A percentile compares a stretch with the other conserved stretches of the same genome.
These are phyloP conservation scores for Leptinotarsa defecta DNA, from an alignment of 1,140 invertebrate genomes.

Conservation along the genomic window DNA sequence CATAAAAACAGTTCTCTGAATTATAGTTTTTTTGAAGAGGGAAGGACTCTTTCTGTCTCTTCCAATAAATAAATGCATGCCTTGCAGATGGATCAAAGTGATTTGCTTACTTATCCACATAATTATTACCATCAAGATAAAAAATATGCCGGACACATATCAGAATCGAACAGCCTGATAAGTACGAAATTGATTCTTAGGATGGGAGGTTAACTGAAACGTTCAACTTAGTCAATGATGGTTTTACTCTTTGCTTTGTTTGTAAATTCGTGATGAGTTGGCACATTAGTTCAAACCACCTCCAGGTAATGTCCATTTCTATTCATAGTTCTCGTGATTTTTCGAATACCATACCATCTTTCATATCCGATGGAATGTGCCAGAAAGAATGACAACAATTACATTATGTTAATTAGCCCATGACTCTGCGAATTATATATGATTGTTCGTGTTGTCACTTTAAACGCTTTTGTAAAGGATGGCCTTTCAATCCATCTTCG, in stretches of 20 bases:
- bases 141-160: too few relatives aligned
- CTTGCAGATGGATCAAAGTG: too few relatives aligned
- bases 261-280: neutral
- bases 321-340: constrained; percentile 3
- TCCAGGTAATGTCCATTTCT: neutral
- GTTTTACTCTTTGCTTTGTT: neutral
- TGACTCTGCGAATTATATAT: constrained; percentile 45
- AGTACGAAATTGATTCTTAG: too few relatives aligned
- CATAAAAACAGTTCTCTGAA: too few relatives aligned
- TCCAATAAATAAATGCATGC: too few relatives aligned
- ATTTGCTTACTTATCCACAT: too few relatives aligned
- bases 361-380: constrained; percentile 31
- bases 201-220: too few relatives aligned
- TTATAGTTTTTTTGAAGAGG: too few relatives aligned
- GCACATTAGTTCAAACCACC: neutral
- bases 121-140: too few relatives aligned
- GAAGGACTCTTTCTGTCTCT: too few relatives aligned
- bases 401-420: constrained; percentile 49
- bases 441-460: constrained; percentile 15
- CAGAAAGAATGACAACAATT: constrained; percentile 51
- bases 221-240: too few relatives aligned
- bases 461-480: constrained; percentile 9
- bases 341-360: constrained; percentile 8
- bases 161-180: too few relatives aligned
- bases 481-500: constrained; percentile 21